phyloP scores from a whole-genome alignment of 1,140 invertebrate species.

The Cydia splendana region DNA sequence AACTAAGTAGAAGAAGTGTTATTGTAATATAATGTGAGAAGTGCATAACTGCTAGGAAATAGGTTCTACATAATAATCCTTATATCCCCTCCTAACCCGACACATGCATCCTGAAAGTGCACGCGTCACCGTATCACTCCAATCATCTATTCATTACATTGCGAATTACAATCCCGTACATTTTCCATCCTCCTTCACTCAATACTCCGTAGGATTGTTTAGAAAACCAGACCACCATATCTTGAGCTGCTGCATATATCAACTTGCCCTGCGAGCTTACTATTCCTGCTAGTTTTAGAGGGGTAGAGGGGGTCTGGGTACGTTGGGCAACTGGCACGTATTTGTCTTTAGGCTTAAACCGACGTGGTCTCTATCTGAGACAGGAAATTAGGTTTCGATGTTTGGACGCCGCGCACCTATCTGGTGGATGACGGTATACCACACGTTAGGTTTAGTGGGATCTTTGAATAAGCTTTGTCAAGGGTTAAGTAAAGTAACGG shows the following conservation, averaged over 20 bases:
- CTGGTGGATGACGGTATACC: slow-evolving; percentile 49
- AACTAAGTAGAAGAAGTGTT: too few relatives aligned
- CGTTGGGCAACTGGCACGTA: slow-evolving; percentile 50
- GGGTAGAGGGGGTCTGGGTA: slow-evolving; percentile 48
- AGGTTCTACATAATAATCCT: not conserved
- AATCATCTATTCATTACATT: slow-evolving; percentile 21
- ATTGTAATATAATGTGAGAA: too few relatives aligned
- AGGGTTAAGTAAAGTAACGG: too few relatives aligned
- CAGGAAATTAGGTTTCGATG: slow-evolving; percentile 77
- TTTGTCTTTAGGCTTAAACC: slow-evolving; percentile 74
- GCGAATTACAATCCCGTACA: slow-evolving; percentile 19
- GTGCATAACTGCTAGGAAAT: too few relatives aligned
- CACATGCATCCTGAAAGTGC: not conserved
- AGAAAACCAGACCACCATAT: slow-evolving; percentile 32
- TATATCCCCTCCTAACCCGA: not conserved
- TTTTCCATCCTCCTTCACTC: slow-evolving; percentile 22
- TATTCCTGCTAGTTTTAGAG: slow-evolving; percentile 20
- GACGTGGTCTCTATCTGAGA: slow-evolving; percentile 66
- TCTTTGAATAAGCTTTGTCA: slow-evolving; percentile 1
- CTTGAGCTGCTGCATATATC: slow-evolving; percentile 47
- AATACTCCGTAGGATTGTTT: slow-evolving; percentile 24
- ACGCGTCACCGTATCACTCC: slow-evolving; percentile 9
- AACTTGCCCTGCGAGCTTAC: slow-evolving; percentile 35
- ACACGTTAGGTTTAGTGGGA: slow-evolving; percentile 15
- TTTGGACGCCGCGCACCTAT: slow-evolving; percentile 57